Conservation (phyloP, 2,797 vertebrate species). For the Danio choprae region DNA sequence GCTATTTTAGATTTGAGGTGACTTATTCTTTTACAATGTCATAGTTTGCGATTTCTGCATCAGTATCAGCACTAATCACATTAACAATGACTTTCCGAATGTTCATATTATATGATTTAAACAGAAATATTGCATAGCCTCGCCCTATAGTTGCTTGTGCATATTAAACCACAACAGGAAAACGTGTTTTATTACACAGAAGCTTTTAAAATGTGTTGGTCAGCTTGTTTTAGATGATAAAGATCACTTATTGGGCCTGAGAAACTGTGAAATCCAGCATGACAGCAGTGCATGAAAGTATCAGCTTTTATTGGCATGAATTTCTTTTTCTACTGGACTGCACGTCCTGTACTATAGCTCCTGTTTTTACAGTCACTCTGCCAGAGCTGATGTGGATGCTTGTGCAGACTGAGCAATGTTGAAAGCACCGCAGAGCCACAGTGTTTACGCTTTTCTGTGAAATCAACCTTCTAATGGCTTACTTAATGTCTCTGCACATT, state of each 20-base stretch:
- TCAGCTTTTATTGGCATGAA: not conserved
- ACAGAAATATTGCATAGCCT: not conserved
- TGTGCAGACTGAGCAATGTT: constrained; percentile 12
- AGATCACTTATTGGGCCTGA: not conserved
- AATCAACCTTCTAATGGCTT: constrained; percentile 27
- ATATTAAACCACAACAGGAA: not conserved
- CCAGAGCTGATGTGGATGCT: constrained; percentile 14
- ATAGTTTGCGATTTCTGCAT: not conserved
- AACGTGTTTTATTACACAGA: not conserved
- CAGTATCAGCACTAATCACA: not conserved
- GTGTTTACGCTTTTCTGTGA: constrained; percentile 20
- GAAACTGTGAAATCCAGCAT: not conserved
- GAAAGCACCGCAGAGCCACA: not conserved
- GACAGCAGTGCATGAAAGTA: not conserved
- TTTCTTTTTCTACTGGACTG: not conserved
- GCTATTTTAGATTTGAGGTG: not conserved
- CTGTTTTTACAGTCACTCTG: not conserved
- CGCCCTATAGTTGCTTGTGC: not conserved
- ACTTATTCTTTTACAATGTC: not conserved
- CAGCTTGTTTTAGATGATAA: not conserved
- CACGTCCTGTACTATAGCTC: not conserved
- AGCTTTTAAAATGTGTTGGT: constrained; percentile 20
- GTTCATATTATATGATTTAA: not conserved
- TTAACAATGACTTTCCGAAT: not conserved
- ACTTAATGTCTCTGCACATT: constrained; percentile 34